Conservation (phyloP, 2,113 vertebrate genomes). For the Sorex araneus region DNA sequence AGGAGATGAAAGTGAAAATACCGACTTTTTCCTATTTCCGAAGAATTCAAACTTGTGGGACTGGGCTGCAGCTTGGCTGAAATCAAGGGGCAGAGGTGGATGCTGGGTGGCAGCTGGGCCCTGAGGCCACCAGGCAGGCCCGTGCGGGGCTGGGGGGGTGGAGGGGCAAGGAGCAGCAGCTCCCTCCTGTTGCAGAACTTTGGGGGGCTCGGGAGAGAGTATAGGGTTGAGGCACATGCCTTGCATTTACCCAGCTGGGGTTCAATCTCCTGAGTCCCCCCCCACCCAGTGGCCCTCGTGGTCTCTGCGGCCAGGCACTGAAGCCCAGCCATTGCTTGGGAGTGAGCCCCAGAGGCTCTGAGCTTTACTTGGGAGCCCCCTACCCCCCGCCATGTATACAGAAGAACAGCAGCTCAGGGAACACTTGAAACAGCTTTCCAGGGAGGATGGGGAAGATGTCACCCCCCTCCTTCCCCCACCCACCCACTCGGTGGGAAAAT, state of each 20-base stretch:
- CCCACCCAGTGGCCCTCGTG: no score
- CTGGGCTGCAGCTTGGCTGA: background rate
- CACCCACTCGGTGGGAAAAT: background rate
- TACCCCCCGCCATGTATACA: no score
- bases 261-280: no score
- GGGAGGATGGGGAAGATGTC: no score
- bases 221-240: no score
- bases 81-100: background rate
- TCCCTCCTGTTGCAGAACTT: no score
- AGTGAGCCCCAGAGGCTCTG: no score
- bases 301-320: no score
- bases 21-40: slow-evolving; percentile 61
- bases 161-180: no score
- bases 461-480: background rate
- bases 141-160: background rate
- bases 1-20: slow-evolving; percentile 69
- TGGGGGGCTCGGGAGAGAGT: background rate
- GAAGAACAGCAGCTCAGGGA: background rate
- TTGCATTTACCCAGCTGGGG: no score
- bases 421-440: background rate
- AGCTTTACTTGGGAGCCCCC: no score
- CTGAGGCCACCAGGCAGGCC: background rate
- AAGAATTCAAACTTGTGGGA: slow-evolving; percentile 57
- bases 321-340: no score
- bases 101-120: background rate